phyloP scores from a whole-genome alignment of 1,140 invertebrate genomes.

The Drosophila fuyamai region DNA sequence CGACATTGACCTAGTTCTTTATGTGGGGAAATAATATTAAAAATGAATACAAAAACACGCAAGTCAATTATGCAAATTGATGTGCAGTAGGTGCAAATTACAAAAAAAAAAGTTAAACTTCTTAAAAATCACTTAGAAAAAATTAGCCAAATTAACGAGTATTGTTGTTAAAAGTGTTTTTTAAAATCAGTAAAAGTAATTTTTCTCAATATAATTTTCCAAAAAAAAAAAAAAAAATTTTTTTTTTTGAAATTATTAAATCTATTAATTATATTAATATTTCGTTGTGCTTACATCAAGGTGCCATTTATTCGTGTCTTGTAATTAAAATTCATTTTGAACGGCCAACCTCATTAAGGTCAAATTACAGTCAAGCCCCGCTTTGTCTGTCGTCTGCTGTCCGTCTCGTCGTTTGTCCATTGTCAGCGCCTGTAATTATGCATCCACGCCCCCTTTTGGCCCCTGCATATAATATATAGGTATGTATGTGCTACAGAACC shows the following conservation, averaged over 20 bases:
- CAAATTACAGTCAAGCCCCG: conserved; percentile 67
- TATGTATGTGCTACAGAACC: conserved; percentile 9
- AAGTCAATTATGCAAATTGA: conserved; percentile 38
- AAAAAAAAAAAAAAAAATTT: no score
- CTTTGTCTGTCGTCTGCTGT: conserved; percentile 46
- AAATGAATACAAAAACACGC: conserved; percentile 23
- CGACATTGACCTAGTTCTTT: conserved; percentile 39
- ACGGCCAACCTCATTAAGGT: conserved; percentile 74
- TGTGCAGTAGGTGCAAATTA: conserved; percentile 51
- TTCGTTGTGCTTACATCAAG: conserved; percentile 9
- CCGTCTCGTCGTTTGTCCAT: conserved; percentile 29
- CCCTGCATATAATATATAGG: not conserved
- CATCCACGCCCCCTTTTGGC: conserved; percentile 29
- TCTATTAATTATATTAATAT: not conserved
- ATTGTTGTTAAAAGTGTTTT: no score
- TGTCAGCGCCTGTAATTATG: conserved; percentile 73
- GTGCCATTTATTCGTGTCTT: conserved; percentile 23
- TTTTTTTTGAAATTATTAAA: no score
- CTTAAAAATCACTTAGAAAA: not conserved
- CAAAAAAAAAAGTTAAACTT: conserved; percentile 22
- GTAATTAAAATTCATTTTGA: conserved; percentile 72
- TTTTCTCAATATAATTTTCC: no score
- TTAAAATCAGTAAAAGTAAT: no score
- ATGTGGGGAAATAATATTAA: conserved; percentile 24
- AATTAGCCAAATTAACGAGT: no score